Evolutionary conservation across 2,888 invertebrate species (phyloP).

Genomic region (Trissolcus brochymenae): DNA sequence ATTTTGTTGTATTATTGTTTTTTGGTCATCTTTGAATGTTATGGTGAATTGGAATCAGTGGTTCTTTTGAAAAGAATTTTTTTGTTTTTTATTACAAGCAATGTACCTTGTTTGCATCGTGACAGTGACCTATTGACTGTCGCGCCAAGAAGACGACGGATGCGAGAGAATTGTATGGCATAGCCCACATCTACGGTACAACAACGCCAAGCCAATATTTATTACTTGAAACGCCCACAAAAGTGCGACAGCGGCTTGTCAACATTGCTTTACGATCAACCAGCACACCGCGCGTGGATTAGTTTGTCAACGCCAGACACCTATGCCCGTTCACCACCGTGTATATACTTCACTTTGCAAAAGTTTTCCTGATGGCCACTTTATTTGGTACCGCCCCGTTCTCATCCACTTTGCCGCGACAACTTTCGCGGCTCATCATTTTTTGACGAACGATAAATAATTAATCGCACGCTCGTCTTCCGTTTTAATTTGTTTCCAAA

Average conservation of each 20-base stretch:
- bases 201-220: slow-evolving; percentile 64
- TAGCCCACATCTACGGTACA: slow-evolving; percentile 46
- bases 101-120: neutral
- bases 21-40: too few relatives aligned
- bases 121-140: slow-evolving; percentile 55
- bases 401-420: slow-evolving; percentile 21
- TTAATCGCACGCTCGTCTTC: neutral
- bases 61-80: too few relatives aligned
- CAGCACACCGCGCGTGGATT: slow-evolving; percentile 69
- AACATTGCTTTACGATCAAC: slow-evolving; percentile 69
- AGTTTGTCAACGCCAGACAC: slow-evolving; percentile 73
- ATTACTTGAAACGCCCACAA: slow-evolving; percentile 67
- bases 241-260: slow-evolving; percentile 68
- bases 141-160: slow-evolving; percentile 49
- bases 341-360: slow-evolving; percentile 37
- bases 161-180: slow-evolving; percentile 45
- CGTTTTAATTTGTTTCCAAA: neutral
- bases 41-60: too few relatives aligned
- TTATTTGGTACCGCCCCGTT: slow-evolving; percentile 50
- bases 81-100: slow-evolving; percentile 2
- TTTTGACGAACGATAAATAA: neutral
- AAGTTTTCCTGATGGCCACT: slow-evolving; percentile 27
- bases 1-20: too few relatives aligned
- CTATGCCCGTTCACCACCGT: slow-evolving; percentile 58
- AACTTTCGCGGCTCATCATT: slow-evolving; percentile 1